Percentiles rank a stretch among this genome's conserved stretches.
Conservation (phyloP, 2,113 vertebrate species). For the Cyphomyrus plagiostoma region DNA sequence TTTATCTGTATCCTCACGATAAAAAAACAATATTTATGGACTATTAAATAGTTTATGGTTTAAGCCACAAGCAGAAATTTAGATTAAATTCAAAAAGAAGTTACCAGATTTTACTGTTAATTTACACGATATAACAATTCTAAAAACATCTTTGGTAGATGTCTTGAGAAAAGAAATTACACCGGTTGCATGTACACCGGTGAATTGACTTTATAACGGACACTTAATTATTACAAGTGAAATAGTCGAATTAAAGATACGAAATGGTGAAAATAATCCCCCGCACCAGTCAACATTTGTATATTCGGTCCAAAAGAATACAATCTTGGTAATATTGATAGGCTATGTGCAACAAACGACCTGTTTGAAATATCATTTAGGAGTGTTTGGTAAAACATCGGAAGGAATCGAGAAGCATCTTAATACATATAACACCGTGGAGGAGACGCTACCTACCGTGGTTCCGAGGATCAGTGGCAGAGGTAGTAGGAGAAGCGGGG, state of each 20-base stretch:
- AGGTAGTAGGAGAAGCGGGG: constrained; percentile 71
- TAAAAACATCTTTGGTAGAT: background rate
- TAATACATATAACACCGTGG: background rate
- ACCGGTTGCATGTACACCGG: background rate
- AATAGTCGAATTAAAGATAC: background rate
- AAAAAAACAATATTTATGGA: background rate
- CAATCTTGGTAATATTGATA: background rate
- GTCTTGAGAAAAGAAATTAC: background rate
- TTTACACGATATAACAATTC: background rate
- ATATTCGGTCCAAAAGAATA: background rate
- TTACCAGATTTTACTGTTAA: background rate
- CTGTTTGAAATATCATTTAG: background rate
- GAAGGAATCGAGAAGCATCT: background rate
- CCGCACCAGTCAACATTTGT: background rate
- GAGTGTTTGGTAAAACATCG: background rate
- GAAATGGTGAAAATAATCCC: background rate
- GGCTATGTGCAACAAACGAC: background rate
- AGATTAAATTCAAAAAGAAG: background rate
- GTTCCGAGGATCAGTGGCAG: constrained; percentile 68
- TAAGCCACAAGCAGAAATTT: background rate
- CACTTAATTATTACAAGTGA: background rate
- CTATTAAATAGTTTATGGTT: background rate
- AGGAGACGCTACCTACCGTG: constrained; percentile 53
- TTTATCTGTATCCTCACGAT: background rate
- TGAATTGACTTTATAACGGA: background rate